A percentile compares a stretch with the other conserved stretches of the same genome.
phyloP scores from a whole-genome alignment of 2,888 invertebrate genomes.

The Zhuqinia jingwanae region DNA sequence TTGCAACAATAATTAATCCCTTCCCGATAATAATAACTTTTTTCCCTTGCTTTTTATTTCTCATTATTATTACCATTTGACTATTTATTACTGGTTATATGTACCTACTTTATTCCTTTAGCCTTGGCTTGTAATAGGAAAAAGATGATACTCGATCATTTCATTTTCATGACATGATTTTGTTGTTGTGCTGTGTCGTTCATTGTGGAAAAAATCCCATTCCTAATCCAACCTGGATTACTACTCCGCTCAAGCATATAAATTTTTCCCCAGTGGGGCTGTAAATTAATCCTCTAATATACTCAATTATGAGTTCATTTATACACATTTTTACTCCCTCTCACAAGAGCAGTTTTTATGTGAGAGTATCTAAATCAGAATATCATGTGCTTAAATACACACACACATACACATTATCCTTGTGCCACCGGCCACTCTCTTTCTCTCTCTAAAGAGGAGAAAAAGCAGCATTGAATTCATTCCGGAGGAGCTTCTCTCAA shows the following conservation, averaged over 20 bases:
- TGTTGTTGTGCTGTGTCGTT: neutral
- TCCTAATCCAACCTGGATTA: slow-evolving; percentile 65
- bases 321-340: neutral
- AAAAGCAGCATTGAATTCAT: too few relatives aligned
- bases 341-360: neutral
- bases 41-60: slow-evolving; percentile 10
- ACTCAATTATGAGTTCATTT: slow-evolving; percentile 76
- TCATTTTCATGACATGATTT: slow-evolving; percentile 38
- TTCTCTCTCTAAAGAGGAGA: neutral
- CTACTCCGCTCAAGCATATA: slow-evolving; percentile 5
- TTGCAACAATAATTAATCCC: slow-evolving; percentile 57
- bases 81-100: neutral
- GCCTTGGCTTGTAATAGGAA: neutral
- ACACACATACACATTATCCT: too few relatives aligned
- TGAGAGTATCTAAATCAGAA: neutral
- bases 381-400: neutral
- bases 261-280: slow-evolving; percentile 62
- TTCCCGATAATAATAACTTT: slow-evolving; percentile 39
- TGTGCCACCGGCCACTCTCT: slow-evolving; percentile 8
- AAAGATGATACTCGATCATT: neutral
- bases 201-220: slow-evolving; percentile 39
- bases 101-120: too few relatives aligned
- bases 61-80: too few relatives aligned
- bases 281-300: slow-evolving; percentile 73
- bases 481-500: neutral